Conservation (phyloP, 2,888 invertebrate genomes). For the Oegoconia quadripuncta region DNA sequence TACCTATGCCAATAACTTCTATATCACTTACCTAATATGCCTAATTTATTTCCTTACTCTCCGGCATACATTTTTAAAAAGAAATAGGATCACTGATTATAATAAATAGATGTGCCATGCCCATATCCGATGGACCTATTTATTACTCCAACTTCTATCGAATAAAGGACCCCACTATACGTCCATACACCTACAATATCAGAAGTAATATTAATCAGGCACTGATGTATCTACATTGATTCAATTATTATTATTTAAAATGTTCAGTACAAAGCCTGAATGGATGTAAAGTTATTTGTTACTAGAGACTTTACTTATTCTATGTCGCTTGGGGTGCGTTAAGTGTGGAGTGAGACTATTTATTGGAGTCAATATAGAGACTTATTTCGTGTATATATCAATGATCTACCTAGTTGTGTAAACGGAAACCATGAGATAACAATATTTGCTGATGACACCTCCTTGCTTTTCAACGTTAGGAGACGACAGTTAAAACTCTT, state of each 20-base stretch:
- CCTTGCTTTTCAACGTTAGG: no score
- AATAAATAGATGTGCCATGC: background rate
- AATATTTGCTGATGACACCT: no score
- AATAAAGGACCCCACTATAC: slow-evolving; percentile 32
- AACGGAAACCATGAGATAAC: no score
- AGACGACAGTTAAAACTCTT: no score
- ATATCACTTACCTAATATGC: no score
- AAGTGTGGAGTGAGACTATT: slow-evolving; percentile 37
- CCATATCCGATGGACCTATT: slow-evolving; percentile 2
- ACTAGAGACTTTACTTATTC: slow-evolving; percentile 59
- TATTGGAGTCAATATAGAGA: no score
- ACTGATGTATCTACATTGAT: slow-evolving; percentile 50
- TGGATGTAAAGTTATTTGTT: slow-evolving; percentile 73
- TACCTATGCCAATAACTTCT: no score
- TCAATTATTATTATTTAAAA: slow-evolving; percentile 77
- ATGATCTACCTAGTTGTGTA: no score
- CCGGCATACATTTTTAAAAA: background rate
- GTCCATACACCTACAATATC: slow-evolving; percentile 43
- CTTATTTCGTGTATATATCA: no score
- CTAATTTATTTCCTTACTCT: no score
- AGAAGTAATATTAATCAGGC: slow-evolving; percentile 57
- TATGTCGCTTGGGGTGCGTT: slow-evolving; percentile 30
- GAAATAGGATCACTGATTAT: background rate
- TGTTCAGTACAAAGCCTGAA: slow-evolving; percentile 64
- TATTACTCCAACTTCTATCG: slow-evolving; percentile 26